phyloP scores from a whole-genome alignment of 2,888 invertebrate genomes.

The Habrosyne pyritoides region DNA sequence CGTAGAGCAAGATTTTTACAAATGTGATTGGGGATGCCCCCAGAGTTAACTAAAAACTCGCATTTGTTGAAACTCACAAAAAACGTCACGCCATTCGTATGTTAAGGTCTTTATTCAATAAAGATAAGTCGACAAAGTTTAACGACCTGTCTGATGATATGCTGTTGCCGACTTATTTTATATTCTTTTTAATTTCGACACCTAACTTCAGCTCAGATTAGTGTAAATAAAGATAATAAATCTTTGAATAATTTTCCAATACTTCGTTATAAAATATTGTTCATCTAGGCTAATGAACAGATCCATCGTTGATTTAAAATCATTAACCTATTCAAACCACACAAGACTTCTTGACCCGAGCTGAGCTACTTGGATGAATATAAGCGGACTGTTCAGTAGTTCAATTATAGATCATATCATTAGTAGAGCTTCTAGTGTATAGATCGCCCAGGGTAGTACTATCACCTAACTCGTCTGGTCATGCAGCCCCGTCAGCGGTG shows the following conservation, averaged over 20 bases:
- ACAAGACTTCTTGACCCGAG: neutral
- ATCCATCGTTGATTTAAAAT: neutral
- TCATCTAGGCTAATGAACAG: neutral
- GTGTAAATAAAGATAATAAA: no score
- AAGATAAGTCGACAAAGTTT: conserved; percentile 2
- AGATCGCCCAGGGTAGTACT: no score
- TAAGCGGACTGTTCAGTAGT: no score
- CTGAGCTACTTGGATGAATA: no score
- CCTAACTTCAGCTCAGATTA: neutral
- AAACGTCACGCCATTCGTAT: neutral
- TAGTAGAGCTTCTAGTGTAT: no score
- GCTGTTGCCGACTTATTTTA: neutral
- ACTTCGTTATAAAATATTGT: neutral
- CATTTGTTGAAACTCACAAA: neutral
- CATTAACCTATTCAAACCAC: neutral
- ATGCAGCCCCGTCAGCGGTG: no score
- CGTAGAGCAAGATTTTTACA: neutral
- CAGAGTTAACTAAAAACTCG: neutral
- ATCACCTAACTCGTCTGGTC: no score
- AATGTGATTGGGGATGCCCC: neutral
- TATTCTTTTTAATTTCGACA: neutral
- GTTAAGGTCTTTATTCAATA: neutral
- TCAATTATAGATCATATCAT: no score
- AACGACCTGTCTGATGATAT: conserved; percentile 1
- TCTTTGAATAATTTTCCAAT: neutral